Percentiles rank a stretch among this genome's conserved stretches.
phyloP scores from a whole-genome alignment of 2,888 invertebrate genomes.

The Eupithecia inturbata region DNA sequence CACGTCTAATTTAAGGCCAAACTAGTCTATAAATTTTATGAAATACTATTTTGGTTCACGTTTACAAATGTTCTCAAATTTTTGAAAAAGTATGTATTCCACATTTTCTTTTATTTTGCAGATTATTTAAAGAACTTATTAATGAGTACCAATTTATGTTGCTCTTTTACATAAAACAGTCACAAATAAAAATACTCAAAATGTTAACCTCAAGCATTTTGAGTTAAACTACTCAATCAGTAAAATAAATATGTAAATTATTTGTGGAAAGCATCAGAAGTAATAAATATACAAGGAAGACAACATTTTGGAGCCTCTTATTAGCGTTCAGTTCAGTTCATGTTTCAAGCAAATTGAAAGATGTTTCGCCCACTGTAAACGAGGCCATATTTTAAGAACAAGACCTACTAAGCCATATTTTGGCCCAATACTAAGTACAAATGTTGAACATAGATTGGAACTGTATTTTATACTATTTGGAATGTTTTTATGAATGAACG shows the following conservation, averaged over 20 bases:
- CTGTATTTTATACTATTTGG: conserved; percentile 31
- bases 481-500: conserved; percentile 37
- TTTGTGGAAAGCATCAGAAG: conserved; percentile 49
- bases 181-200: conserved; percentile 16
- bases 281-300: conserved; percentile 51
- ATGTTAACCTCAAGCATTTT: conserved; percentile 7
- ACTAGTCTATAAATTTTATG: conserved; percentile 4
- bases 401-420: no score
- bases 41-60: background rate
- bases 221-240: conserved; percentile 26
- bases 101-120: background rate
- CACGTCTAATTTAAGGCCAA: conserved; percentile 17
- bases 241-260: conserved; percentile 43
- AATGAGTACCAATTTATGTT: background rate
- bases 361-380: background rate
- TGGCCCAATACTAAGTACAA: background rate
- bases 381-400: background rate
- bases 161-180: background rate
- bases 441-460: background rate
- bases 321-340: background rate
- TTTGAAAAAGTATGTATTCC: background rate
- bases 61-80: background rate
- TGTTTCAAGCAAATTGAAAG: no score
- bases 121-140: background rate
- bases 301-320: conserved; percentile 41